Conservation (phyloP, 2,888 invertebrate species). For the Blastobasis lacticolella region DNA sequence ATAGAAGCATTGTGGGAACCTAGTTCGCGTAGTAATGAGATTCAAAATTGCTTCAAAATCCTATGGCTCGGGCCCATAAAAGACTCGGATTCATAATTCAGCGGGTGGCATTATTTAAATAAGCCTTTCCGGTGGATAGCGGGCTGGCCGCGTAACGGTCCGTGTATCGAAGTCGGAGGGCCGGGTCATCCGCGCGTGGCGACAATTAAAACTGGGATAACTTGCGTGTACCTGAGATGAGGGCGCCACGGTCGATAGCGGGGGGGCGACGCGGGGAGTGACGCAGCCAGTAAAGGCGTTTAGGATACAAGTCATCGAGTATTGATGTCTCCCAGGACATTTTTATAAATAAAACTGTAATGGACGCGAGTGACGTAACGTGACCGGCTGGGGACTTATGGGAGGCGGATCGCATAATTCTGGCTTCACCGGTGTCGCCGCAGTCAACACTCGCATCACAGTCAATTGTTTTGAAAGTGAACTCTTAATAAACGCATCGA, state of each 20-base stretch:
- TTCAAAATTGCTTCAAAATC: too few species aligned
- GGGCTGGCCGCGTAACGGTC: slow-evolving; percentile 24
- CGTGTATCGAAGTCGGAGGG: slow-evolving; percentile 31
- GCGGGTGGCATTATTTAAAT: slow-evolving; percentile 24
- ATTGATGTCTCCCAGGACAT: slow-evolving; percentile 52
- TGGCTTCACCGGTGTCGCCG: too few species aligned
- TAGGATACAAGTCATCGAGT: slow-evolving; percentile 63
- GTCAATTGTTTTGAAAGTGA: too few species aligned
- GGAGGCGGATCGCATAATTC: too few species aligned
- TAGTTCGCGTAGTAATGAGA: too few species aligned
- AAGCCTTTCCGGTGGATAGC: slow-evolving; percentile 21
- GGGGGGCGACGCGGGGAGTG: slow-evolving; percentile 35
- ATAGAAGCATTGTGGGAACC: too few species aligned
- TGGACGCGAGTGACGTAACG: slow-evolving; percentile 8
- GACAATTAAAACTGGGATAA: slow-evolving; percentile 73
- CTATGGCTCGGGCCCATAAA: background rate
- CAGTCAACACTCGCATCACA: too few species aligned
- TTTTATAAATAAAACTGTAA: slow-evolving; percentile 30
- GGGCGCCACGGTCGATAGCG: slow-evolving; percentile 67
- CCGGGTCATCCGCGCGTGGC: slow-evolving; percentile 67
- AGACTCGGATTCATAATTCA: slow-evolving; percentile 16
- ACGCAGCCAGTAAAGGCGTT: slow-evolving; percentile 58
- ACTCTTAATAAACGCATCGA: too few species aligned
- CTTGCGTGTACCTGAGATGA: slow-evolving; percentile 61
- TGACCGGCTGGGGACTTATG: too few species aligned